Conservation (phyloP, 2,797 vertebrate species). For the Somateria mollissima region DNA sequence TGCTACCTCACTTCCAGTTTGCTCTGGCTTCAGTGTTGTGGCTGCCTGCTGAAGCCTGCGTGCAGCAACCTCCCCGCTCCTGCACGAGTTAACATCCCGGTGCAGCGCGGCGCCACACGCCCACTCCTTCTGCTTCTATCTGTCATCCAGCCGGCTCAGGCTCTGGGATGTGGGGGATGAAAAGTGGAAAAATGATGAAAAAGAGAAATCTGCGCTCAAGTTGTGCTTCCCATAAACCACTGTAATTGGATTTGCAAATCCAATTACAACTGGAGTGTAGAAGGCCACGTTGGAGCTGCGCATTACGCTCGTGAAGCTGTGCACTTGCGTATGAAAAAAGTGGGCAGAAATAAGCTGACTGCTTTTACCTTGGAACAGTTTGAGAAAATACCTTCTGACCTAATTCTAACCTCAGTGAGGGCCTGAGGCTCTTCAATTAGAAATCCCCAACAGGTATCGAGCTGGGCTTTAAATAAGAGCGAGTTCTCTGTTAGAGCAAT, state of each 20-base stretch:
- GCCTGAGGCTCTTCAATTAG: background rate
- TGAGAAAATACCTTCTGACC: background rate
- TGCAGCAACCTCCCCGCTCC: background rate
- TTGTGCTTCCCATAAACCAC: background rate
- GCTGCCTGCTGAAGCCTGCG: fast-evolving
- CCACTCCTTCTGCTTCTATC: background rate
- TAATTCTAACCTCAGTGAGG: background rate
- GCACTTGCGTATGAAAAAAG: background rate
- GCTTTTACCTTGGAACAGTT: background rate
- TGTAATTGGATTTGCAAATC: background rate
- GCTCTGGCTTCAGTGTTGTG: background rate
- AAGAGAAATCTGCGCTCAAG: background rate
- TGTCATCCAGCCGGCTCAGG: background rate
- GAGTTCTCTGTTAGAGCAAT: background rate
- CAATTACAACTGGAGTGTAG: background rate
- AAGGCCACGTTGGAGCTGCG: background rate
- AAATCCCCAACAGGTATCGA: background rate
- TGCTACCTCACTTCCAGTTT: background rate
- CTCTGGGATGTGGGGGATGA: background rate
- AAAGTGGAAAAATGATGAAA: background rate
- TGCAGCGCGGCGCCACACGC: fast-evolving
- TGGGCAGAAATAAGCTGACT: background rate
- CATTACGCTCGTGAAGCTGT: background rate
- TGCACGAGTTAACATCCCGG: background rate
- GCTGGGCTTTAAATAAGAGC: background rate